Evolutionary conservation across 35 echinoderm and acorn worm species (phyloP).

Genomic region (Stichopus chloronotus): DNA sequence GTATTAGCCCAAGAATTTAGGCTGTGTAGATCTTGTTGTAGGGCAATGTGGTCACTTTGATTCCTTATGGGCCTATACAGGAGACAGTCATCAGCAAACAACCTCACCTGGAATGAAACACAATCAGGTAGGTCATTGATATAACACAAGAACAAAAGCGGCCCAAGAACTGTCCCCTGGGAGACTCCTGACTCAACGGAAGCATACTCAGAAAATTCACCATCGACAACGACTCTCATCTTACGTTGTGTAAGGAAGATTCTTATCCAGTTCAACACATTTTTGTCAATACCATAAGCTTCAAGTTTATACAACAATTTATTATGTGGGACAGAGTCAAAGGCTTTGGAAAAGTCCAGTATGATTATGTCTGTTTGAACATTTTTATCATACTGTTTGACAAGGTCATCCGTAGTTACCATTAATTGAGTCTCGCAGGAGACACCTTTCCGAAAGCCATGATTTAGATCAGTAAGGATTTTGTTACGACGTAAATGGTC

Average conservation of each 20-base stretch:
- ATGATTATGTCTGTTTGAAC: too few relatives aligned
- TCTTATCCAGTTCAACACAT: too few relatives aligned
- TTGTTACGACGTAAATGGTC: too few relatives aligned
- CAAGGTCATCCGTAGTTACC: too few relatives aligned
- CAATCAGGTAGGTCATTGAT: slow-evolving; percentile 67
- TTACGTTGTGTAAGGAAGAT: too few relatives aligned
- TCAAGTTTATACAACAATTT: not conserved
- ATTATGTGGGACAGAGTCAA: not conserved
- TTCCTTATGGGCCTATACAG: slow-evolving; percentile 21
- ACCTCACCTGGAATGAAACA: slow-evolving; percentile 50
- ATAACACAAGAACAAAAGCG: slow-evolving; percentile 60
- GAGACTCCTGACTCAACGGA: slow-evolving; percentile 64
- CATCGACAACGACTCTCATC: too few relatives aligned
- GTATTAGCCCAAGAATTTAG: too few relatives aligned
- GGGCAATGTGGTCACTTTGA: too few relatives aligned
- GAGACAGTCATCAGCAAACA: slow-evolving; percentile 83
- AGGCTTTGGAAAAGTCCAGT: not conserved
- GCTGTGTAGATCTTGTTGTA: too few relatives aligned
- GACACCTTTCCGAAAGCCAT: too few relatives aligned
- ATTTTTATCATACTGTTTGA: too few relatives aligned
- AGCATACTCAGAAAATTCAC: not conserved
- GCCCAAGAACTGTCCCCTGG: slow-evolving; percentile 69
- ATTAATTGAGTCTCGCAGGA: not conserved
- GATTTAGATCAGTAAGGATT: too few relatives aligned
- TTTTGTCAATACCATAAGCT: not conserved